phyloP scores from a whole-genome alignment of 2,113 vertebrate genomes.

The Notechis scutatus region DNA sequence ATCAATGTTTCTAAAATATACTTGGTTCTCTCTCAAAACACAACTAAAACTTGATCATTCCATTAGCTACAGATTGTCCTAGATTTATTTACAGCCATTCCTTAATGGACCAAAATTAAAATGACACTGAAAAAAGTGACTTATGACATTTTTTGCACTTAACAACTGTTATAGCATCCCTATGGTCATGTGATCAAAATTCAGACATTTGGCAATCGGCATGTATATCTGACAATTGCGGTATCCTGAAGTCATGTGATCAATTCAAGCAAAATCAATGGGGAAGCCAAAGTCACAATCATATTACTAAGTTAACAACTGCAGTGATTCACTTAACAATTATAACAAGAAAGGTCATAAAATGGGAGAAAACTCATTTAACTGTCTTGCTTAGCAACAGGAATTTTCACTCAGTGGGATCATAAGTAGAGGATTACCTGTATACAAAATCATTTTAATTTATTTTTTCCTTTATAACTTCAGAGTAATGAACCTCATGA shows the following conservation, averaged over 20 bases:
- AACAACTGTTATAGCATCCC: neutral
- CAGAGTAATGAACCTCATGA: slow-evolving; percentile 97
- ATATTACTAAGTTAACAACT: neutral
- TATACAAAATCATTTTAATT: neutral
- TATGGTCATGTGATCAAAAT: neutral
- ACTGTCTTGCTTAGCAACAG: neutral
- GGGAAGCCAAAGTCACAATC: neutral
- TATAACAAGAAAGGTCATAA: neutral
- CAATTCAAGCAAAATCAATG: neutral
- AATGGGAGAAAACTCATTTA: neutral
- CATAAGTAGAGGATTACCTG: neutral
- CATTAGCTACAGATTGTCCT: neutral
- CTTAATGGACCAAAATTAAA: neutral
- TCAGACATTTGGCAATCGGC: neutral
- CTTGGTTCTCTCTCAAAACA: neutral
- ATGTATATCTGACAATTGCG: neutral
- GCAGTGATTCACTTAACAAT: neutral
- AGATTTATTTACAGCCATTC: neutral
- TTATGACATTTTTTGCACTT: neutral
- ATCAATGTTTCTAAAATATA: neutral
- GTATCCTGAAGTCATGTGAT: neutral
- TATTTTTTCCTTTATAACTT: slow-evolving; percentile 24
- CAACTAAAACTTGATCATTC: neutral
- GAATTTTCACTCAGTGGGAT: neutral
- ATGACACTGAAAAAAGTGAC: neutral